Base-by-base conservation (phyloP, 2,797 vertebrate species). In the Pseudochaenichthys georgianus region DNA sequence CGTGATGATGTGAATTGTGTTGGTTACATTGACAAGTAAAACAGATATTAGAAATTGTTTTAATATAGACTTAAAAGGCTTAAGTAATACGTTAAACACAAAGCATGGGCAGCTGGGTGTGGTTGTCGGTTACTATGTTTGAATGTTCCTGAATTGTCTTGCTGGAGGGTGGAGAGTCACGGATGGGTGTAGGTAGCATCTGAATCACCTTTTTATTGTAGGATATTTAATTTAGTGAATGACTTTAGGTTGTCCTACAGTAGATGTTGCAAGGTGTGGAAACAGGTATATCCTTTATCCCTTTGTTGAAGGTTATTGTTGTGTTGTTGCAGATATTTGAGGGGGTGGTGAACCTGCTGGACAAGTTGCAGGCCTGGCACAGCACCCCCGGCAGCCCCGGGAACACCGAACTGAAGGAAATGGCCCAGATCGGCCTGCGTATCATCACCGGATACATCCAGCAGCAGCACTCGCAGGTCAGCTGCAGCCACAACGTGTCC, bases 391-490 rank as follows among this genome's bases (percentile, higher is more conserved):
- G 96, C 55, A 93, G 95, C 83, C 91, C 93, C 0, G 95, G 96
- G 31, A 84, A 94, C 13, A 88, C 93, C 0, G 97, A 99, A 48
- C 96, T 99, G 41, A 96, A 93, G 67, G 97, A 99, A 90, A 99
- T 99, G 97, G 96, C 98, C 0, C 97, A 98, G 93, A 95, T 98
- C 0, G 98, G 98, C 65, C 94, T 99, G 47, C 96, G 96, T 4
- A 93, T 99, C 75, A 97, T 99, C 31, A 87, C 97, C 0, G 97
- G 97, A 19, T 99, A 98, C 72, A 96, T 98, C 88, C 92, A 96
- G 66, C 94, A 98, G 87, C 97, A 97, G 79, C 95, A 97, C 84
- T 92, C 96, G 0, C 96, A 98, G 96, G 98, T 94, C 78, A 82
- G 87, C 72, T 38, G 38, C 69, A 58, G 54, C 31, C 48, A n/a